Base-by-base conservation (phyloP, 2,888 invertebrate species). In the Polymixis lichenea region DNA sequence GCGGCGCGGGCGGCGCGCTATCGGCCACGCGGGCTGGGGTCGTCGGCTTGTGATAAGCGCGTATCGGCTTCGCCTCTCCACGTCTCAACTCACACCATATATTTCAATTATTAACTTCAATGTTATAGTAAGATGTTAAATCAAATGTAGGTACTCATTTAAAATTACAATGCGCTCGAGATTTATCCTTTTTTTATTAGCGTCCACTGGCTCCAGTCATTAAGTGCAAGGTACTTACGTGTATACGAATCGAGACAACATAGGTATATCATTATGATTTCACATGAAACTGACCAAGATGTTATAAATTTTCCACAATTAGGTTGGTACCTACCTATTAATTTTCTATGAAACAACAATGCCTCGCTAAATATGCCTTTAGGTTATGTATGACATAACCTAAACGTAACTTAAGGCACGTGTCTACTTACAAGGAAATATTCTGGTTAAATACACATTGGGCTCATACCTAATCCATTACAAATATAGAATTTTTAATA, bases 71-170 rank as follows among this genome's bases (percentile, higher is more conserved):
- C 88, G 90, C 86, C 84, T 78, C 87, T 89, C 84, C 87, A 85
- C 84, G 89, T 89, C 88, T 87, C 88, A 87, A 89, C 86, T 86
- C 88, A 84, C 83, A 88, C 88, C 86, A 89, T 88, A 81, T 80
- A 86, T 85, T 89, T 88, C 86, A 88, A 89, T 91, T 90, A 91
- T 89, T 90, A 88, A 91, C 89, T 88, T 88, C 87, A 91, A 88
- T 85, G 87, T 85, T 86, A 86, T 82, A 83, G 72, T 80, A 71
- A 78, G 77, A 87, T 86, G 82, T 79, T 76, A 76, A 84, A 86
- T 79, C 77, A 72, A 82, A 84, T 72, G 56, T n/a, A n/a, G n/a
- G n/a, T 72, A 70, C 83, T 68, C 71, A 72, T 85, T 85, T 77
- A 25, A 74, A 77, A 69, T 81, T 62, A 82, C 61, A 77, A 66